phyloP scores from a whole-genome alignment of 2,113 vertebrate species.

The Labeo rohita region DNA sequence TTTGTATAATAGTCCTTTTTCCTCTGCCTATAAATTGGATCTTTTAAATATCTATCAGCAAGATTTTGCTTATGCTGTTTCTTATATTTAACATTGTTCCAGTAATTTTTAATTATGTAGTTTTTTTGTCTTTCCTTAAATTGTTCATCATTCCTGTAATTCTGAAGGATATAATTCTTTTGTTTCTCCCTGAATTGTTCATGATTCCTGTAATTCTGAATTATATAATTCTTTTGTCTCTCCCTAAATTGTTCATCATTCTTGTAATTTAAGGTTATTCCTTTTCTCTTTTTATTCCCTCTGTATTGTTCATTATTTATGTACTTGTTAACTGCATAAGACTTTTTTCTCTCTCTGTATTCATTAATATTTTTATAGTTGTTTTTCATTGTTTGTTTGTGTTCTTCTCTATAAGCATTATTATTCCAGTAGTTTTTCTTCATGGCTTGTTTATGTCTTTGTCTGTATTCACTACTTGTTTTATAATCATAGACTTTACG shows the following conservation, averaged over 20 bases:
- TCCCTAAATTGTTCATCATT: not conserved
- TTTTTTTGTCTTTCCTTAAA: constrained; percentile 13
- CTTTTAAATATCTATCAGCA: not conserved
- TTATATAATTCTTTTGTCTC: too few relatives aligned
- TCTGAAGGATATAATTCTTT: too few relatives aligned
- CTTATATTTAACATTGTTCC: not conserved
- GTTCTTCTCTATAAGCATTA: too few relatives aligned
- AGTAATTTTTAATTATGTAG: not conserved
- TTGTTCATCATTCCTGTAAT: not conserved
- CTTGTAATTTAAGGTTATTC: not conserved
- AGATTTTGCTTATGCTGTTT: not conserved
- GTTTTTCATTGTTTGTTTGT: too few relatives aligned
- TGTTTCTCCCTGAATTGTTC: too few relatives aligned
- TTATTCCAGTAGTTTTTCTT: too few relatives aligned
- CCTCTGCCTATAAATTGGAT: not conserved
- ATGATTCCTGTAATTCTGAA: too few relatives aligned
- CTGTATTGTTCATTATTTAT: not conserved
- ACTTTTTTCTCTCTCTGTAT: constrained; percentile 3
- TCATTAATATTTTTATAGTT: not conserved
- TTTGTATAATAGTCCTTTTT: not conserved
- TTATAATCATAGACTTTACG: too few relatives aligned
- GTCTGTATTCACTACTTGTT: too few relatives aligned
- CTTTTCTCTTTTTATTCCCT: too few relatives aligned
- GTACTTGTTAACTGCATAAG: too few relatives aligned
- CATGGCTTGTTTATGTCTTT: too few relatives aligned